Evolutionary conservation across 2,797 vertebrate genomes (phyloP).

Genomic region (Manis javanica): DNA sequence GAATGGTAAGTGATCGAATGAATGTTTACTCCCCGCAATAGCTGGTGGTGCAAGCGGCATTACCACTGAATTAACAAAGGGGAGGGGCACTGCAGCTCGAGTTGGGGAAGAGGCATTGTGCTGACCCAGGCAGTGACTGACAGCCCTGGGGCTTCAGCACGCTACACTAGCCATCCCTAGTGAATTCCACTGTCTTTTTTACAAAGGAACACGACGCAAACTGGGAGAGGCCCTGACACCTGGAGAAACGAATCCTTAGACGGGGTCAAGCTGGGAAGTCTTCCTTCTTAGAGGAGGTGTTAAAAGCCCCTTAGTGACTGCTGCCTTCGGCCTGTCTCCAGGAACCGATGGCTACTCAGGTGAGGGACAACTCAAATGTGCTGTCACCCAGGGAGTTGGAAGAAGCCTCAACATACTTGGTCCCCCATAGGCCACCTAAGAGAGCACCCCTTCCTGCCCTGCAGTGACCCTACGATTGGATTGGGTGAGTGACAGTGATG

Average conservation of each 20-base stretch:
- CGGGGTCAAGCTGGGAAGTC: neutral
- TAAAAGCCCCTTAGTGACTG: neutral
- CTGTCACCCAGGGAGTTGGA: neutral
- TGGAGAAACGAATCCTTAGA: neutral
- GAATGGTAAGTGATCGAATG: neutral
- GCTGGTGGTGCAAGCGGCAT: neutral
- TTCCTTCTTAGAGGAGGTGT: neutral
- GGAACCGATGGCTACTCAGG: neutral
- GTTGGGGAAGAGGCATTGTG: too few relatives aligned
- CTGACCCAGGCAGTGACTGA: neutral
- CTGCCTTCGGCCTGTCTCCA: neutral
- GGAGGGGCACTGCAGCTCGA: neutral
- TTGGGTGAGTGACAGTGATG: too few relatives aligned
- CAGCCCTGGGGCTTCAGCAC: too few relatives aligned
- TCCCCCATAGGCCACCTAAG: neutral
- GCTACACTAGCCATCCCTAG: too few relatives aligned
- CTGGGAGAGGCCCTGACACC: neutral
- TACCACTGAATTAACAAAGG: neutral
- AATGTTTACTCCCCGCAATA: neutral
- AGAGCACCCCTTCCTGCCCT: neutral
- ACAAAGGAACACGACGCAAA: neutral
- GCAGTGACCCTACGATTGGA: neutral
- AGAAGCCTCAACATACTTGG: neutral
- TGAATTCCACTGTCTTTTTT: rapidly evolving
- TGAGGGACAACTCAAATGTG: neutral